A percentile compares a stretch with the other conserved stretches of the same genome.
phyloP scores from a whole-genome alignment of 2,888 invertebrate genomes.

The Aporophyla nigra region DNA sequence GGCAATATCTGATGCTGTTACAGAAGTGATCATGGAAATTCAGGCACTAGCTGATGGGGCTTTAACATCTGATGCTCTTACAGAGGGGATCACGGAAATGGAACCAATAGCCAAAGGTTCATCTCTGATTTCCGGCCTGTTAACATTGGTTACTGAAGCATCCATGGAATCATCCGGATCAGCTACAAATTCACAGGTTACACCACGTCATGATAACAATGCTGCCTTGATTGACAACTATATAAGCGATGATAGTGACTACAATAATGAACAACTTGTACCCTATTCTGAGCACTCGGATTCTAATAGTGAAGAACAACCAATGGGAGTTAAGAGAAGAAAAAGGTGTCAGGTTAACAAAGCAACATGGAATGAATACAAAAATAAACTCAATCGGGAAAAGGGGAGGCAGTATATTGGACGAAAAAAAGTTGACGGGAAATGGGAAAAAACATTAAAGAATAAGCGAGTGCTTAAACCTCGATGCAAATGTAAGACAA shows the following conservation, averaged over 20 bases:
- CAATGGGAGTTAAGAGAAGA: no score
- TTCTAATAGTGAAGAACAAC: no score
- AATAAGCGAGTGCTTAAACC: no score
- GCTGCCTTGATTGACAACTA: constrained; percentile 42
- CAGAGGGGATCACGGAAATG: constrained; percentile 27
- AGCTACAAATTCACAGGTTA: constrained; percentile 44
- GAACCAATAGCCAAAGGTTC: constrained; percentile 43
- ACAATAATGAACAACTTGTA: constrained; percentile 45
- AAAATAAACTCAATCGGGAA: constrained; percentile 42
- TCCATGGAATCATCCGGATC: constrained; percentile 41
- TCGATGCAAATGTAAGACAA: no score
- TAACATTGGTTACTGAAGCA: constrained; percentile 41
- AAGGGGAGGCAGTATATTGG: constrained; percentile 46
- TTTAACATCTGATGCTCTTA: constrained; percentile 9
- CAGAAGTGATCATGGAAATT: constrained; percentile 30
- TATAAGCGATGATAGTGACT: constrained; percentile 45
- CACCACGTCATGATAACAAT: constrained; percentile 41
- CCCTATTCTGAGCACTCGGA: no score
- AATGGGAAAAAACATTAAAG: no score
- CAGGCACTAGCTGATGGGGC: constrained; percentile 1
- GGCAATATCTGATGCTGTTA: no score
- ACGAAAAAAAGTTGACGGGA: constrained; percentile 44
- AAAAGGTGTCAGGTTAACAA: constrained; percentile 53
- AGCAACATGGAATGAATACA: constrained; percentile 37
- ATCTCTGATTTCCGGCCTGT: constrained; percentile 38